These are phyloP conservation scores for Halictus quadricinctus DNA, from an alignment of 2,888 invertebrate species.

Conservation along the genomic window DNA sequence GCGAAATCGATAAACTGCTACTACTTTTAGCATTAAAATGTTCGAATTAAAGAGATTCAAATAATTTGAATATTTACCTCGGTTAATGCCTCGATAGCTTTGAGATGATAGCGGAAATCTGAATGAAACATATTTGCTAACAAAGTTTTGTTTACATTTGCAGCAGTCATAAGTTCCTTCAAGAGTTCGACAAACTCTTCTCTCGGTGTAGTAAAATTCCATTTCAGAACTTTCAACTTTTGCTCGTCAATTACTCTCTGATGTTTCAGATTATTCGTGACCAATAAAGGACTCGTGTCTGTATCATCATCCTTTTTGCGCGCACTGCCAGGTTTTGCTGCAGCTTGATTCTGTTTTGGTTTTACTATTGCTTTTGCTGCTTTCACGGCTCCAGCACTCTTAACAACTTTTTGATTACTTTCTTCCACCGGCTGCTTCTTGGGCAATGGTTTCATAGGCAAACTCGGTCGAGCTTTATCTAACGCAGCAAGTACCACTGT, in stretches of 20 bases:
- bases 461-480: constrained; percentile 92
- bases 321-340: constrained; percentile 78
- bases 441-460: constrained; percentile 92
- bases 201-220: constrained; percentile 97
- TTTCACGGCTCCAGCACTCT: constrained; percentile 84
- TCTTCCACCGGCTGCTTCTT: constrained; percentile 85
- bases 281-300: constrained; percentile 87
- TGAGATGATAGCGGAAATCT: constrained; percentile 96
- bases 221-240: constrained; percentile 94
- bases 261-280: constrained; percentile 93
- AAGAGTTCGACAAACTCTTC: constrained; percentile 97
- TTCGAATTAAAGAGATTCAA: background rate
- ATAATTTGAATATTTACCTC: constrained; percentile 83
- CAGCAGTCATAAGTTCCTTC: constrained; percentile 94
- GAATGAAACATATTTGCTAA: constrained; percentile 96
- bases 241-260: constrained; percentile 97
- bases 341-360: constrained; percentile 72
- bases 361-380: constrained; percentile 83
- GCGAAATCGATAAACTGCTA: background rate
- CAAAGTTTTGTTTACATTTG: constrained; percentile 93
- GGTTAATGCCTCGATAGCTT: constrained; percentile 95
- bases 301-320: constrained; percentile 93
- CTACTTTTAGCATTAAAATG: background rate
- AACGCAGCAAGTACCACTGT: constrained; percentile 90
- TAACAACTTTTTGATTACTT: constrained; percentile 83